A percentile compares a stretch with the other conserved stretches of the same genome.
Conservation (phyloP, 1,140 invertebrate species). For the Pantala flavescens region DNA sequence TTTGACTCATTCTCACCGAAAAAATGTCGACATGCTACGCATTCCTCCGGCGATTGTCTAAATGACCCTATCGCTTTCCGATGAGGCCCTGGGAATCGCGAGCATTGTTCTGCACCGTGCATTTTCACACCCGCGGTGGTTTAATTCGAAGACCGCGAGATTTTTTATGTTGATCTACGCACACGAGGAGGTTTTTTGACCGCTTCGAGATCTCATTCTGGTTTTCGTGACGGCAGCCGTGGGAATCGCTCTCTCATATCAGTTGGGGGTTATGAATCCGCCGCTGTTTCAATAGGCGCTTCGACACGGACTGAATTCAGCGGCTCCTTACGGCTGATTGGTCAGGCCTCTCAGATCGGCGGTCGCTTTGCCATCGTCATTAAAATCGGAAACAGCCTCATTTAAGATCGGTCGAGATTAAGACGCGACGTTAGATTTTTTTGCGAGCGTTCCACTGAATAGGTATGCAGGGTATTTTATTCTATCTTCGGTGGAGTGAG, state of each 20-base stretch:
- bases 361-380: no score
- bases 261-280: no score
- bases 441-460: no score
- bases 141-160: not conserved
- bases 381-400: no score
- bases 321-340: no score
- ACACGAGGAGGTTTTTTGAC: not conserved
- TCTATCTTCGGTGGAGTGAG: no score
- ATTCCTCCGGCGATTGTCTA: not conserved
- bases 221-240: not conserved
- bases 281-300: no score
- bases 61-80: not conserved
- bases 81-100: not conserved
- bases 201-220: not conserved
- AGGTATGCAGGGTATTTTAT: no score
- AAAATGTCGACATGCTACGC: not conserved
- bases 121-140: not conserved
- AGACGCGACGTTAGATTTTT: no score
- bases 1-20: not conserved
- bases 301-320: no score
- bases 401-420: no score
- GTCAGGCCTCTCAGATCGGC: no score
- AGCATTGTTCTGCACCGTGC: not conserved
- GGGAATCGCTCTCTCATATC: not conserved
- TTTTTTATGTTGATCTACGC: not conserved